These are phyloP conservation scores for Penaeus monodon DNA, from an alignment of 2,888 invertebrate genomes.

Conservation along the genomic window DNA sequence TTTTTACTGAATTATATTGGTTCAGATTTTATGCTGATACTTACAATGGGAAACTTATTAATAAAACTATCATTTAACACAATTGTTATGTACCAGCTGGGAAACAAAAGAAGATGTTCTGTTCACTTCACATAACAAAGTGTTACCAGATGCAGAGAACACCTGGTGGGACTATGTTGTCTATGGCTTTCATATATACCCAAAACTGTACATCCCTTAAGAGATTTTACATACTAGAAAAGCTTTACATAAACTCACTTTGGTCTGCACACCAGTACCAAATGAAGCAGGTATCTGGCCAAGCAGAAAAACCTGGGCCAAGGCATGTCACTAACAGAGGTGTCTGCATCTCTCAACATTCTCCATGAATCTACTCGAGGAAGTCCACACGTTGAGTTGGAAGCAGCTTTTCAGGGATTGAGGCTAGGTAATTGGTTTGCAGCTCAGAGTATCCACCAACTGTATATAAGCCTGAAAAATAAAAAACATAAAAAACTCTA, in stretches of 20 bases:
- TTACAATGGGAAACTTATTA: no score
- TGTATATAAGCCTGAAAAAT: conserved; percentile 69
- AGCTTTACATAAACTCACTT: conserved; percentile 59
- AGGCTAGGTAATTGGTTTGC: conserved; percentile 69
- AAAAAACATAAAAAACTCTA: neutral
- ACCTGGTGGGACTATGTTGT: no score
- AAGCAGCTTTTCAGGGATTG: conserved; percentile 68
- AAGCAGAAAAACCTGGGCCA: conserved; percentile 73
- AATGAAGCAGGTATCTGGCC: conserved; percentile 73
- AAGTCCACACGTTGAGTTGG: conserved; percentile 67
- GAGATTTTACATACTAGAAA: no score
- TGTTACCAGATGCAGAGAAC: no score
- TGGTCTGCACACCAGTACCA: conserved; percentile 70
- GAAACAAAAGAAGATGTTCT: no score
- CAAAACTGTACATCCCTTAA: no score
- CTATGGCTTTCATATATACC: no score
- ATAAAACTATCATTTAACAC: no score
- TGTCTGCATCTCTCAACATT: conserved; percentile 69
- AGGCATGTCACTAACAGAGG: conserved; percentile 71
- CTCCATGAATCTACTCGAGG: conserved; percentile 69
- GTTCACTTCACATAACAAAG: no score
- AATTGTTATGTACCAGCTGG: no score
- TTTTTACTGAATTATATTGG: no score
- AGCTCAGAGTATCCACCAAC: conserved; percentile 71
- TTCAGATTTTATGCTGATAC: no score